These are phyloP conservation scores for Deilephila elpenor DNA, from an alignment of 2,888 invertebrate species.

Conservation along the genomic window DNA sequence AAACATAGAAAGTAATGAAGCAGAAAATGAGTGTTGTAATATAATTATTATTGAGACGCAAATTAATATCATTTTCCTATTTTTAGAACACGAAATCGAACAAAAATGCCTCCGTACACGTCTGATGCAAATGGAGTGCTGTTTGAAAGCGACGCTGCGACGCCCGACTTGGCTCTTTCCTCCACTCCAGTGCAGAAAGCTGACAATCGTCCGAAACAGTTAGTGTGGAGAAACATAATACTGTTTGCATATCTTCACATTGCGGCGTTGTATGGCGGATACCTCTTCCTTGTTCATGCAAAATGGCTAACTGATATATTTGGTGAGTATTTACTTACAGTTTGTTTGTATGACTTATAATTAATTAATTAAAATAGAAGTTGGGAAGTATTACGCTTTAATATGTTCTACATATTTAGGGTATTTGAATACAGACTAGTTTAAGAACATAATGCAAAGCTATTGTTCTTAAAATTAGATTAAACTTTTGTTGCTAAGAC, in stretches of 20 bases:
- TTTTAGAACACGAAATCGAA: slow-evolving; percentile 34
- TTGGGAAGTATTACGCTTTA: too few relatives aligned
- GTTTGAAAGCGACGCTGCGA: slow-evolving; percentile 77
- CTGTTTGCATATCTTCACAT: slow-evolving; percentile 90
- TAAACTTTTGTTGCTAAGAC: too few relatives aligned
- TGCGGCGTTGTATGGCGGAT: slow-evolving; percentile 90
- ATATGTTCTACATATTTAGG: too few relatives aligned
- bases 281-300: slow-evolving; percentile 89
- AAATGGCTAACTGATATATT: slow-evolving; percentile 88
- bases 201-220: slow-evolving; percentile 82
- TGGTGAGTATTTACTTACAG: slow-evolving; percentile 83
- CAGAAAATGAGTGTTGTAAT: too few relatives aligned
- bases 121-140: slow-evolving; percentile 76
- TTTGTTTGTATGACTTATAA: too few relatives aligned
- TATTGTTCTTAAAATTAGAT: too few relatives aligned
- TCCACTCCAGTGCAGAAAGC: slow-evolving; percentile 76
- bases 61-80: background rate
- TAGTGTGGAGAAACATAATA: slow-evolving; percentile 94
- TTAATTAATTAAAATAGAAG: too few relatives aligned
- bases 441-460: too few relatives aligned
- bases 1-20: too few relatives aligned
- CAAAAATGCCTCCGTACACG: slow-evolving; percentile 76
- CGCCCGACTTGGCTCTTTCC: slow-evolving; percentile 73
- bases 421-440: too few relatives aligned
- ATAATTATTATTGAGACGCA: too few relatives aligned